phyloP scores from a whole-genome alignment of 2,888 invertebrate genomes.

The Nemoura dubitans region DNA sequence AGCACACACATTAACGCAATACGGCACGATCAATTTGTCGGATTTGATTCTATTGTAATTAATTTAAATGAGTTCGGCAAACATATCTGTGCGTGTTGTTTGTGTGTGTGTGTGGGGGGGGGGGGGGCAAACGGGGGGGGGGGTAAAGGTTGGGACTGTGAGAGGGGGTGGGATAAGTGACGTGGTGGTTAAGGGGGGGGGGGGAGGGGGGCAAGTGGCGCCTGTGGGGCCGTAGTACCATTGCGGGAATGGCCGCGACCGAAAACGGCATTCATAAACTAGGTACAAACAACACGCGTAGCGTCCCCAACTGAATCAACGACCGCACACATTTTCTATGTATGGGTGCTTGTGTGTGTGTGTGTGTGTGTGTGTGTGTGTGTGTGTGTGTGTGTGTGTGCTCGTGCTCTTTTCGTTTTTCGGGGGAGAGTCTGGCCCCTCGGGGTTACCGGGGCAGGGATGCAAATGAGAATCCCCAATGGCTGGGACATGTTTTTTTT shows the following conservation, averaged over 20 bases:
- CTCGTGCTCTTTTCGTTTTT: not conserved
- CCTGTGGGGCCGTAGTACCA: not conserved
- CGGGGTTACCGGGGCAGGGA: not conserved
- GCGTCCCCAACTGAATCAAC: no score
- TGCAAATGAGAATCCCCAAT: not conserved
- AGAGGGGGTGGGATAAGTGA: not conserved
- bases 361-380: no score
- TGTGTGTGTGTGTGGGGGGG: not conserved
- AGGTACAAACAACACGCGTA: not conserved
- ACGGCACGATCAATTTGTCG: conserved; percentile 2
- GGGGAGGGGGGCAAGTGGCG: not conserved
- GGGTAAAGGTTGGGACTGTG: no score
- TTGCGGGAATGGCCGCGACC: not conserved
- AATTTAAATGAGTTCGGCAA: not conserved
- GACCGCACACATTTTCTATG: no score
- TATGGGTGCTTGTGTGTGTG: no score
- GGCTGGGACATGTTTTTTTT: not conserved
- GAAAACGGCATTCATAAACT: not conserved
- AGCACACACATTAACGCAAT: not conserved
- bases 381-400: no score
- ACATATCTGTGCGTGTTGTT: not conserved
- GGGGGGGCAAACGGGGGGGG: no score
- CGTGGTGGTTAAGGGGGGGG: not conserved
- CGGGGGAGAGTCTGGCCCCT: not conserved
- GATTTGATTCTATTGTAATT: not conserved